Conservation (phyloP, 2,888 invertebrate genomes). For the Orchesellides sinensis region DNA sequence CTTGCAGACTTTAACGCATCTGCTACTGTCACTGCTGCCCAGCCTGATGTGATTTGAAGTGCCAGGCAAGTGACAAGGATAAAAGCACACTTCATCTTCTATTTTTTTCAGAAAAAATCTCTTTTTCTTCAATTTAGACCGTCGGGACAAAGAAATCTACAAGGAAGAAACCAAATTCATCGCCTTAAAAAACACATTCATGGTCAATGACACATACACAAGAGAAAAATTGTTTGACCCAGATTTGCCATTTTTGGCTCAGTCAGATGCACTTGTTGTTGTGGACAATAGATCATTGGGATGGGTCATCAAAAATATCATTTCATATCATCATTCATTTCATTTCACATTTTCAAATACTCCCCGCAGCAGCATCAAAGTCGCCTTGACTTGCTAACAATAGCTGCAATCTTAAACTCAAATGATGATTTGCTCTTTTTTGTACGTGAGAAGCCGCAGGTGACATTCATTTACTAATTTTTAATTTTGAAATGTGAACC, state of each 20-base stretch:
- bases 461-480: slow-evolving; percentile 42
- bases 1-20: too few species aligned
- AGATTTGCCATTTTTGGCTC: slow-evolving; percentile 22
- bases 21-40: too few species aligned
- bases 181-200: too few species aligned
- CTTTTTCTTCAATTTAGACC: too few species aligned
- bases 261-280: slow-evolving; percentile 17
- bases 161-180: too few species aligned
- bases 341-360: not conserved
- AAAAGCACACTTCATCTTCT: too few species aligned
- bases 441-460: slow-evolving; percentile 46
- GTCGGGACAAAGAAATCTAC: too few species aligned
- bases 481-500: too few species aligned
- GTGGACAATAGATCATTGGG: slow-evolving; percentile 41
- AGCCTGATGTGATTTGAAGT: too few species aligned
- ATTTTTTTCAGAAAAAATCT: too few species aligned
- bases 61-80: too few species aligned
- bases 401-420: not conserved
- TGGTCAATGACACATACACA: too few species aligned
- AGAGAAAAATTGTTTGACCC: slow-evolving; percentile 18
- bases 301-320: slow-evolving; percentile 42
- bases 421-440: slow-evolving; percentile 6
- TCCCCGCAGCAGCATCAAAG: not conserved
- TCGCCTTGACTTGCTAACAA: not conserved
- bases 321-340: slow-evolving; percentile 28